Base-by-base conservation (phyloP, 2,888 invertebrate genomes). In the Hirtodrosophila histrioides region DNA sequence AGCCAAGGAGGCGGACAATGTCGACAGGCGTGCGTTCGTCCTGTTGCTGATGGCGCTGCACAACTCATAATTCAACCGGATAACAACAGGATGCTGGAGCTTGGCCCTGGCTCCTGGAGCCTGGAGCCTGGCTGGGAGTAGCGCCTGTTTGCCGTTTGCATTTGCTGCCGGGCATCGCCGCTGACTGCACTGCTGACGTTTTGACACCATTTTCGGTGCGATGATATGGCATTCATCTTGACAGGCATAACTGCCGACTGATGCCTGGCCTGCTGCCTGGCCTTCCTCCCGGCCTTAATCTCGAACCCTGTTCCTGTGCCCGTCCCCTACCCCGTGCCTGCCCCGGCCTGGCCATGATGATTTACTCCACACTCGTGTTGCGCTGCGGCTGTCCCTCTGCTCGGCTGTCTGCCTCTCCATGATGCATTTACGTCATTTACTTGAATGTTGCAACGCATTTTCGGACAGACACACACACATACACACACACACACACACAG, bases 171-270 rank as follows among this genome's bases (percentile, higher is more conserved):
- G 17, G 17, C 17, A 17, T 2, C 17, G 17, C 17, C 17, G 2
- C 17, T 17, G 17, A 17, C 17, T 17, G 17, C 17, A 2, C 17
- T 17, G 17, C 78, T 84, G 88, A 75, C 84, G 71, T 78, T 86
- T 81, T 87, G 86, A 86, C 86, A 86, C 78, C 81, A 85, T 87
- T 87, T 88, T 81, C 70, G 86, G 83, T 83, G 79, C 86, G 67
- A 88, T 89, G 89, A 89, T 89, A 89, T 81, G 87, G 79, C 86
- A 89, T 89, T 89, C 89, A 89, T 89, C 79, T 87, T 89, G 89
- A 89, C 89, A 89, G 89, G 80, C 88, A 78, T 84, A 88, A 78
- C 82, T 84, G 86, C 76, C 79, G 76, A 68, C 70, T 70, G 78
- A 71, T 67, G 82, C 72, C 74, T 53, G 44, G 50, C 53, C 37